These are phyloP conservation scores for Thunnus albacares DNA, from an alignment of 2,797 vertebrate genomes.

Conservation along the genomic window DNA sequence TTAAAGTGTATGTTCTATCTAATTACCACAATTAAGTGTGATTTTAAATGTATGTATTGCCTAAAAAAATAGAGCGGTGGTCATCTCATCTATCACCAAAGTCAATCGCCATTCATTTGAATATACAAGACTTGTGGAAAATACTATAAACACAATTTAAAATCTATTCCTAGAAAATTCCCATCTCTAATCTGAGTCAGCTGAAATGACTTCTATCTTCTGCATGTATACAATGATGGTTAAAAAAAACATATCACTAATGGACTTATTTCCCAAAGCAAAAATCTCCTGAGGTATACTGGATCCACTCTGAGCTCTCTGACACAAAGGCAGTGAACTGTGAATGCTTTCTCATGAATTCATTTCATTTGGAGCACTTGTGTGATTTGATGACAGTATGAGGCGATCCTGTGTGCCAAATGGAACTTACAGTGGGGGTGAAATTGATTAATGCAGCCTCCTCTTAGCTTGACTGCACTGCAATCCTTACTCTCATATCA, in stretches of 20 bases:
- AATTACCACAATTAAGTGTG: not conserved
- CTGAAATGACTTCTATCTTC: not conserved
- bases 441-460: slow-evolving; percentile 59
- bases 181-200: not conserved
- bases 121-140: not conserved
- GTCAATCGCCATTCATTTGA: not conserved
- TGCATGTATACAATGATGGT: not conserved
- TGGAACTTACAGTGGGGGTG: slow-evolving; percentile 28
- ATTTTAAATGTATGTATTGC: not conserved
- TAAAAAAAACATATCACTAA: slow-evolving; percentile 20
- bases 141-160: not conserved
- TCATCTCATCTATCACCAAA: not conserved
- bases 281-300: slow-evolving; percentile 20
- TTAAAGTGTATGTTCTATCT: not conserved
- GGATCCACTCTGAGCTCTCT: slow-evolving; percentile 21
- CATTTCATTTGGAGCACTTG: slow-evolving; percentile 61
- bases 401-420: slow-evolving; percentile 44
- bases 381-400: slow-evolving; percentile 52
- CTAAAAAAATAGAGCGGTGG: not conserved
- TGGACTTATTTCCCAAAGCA: slow-evolving; percentile 20
- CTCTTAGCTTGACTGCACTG: slow-evolving; percentile 34
- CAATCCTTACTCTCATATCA: slow-evolving; percentile 25
- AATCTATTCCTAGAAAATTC: too few relatives aligned
- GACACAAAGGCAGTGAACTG: slow-evolving; percentile 35
- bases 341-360: slow-evolving; percentile 49